phyloP scores from a whole-genome alignment of 2,888 invertebrate genomes.

The Prenolepis imparis region DNA sequence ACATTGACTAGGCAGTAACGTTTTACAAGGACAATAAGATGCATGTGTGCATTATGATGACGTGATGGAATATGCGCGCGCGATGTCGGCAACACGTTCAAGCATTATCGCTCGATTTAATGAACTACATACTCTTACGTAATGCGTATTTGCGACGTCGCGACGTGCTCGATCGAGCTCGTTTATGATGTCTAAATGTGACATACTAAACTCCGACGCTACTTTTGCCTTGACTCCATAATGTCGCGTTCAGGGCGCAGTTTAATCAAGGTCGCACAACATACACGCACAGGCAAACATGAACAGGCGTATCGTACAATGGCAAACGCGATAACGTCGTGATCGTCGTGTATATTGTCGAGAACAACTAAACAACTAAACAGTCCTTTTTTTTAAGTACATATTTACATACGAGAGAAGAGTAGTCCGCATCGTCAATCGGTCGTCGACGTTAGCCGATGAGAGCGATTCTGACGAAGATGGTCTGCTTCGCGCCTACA shows the following conservation, averaged over 20 bases:
- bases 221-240: background rate
- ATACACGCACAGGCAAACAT: background rate
- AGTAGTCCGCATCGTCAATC: slow-evolving; percentile 56
- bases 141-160: slow-evolving; percentile 55
- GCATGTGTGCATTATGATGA: slow-evolving; percentile 61
- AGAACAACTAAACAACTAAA: slow-evolving; percentile 81
- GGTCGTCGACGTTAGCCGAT: slow-evolving; percentile 36
- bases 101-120: slow-evolving; percentile 70
- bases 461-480: slow-evolving; percentile 8
- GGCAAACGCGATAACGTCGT: slow-evolving; percentile 67
- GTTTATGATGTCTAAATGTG: slow-evolving; percentile 18
- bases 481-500: slow-evolving; percentile 10
- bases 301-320: slow-evolving; percentile 65
- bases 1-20: slow-evolving; percentile 77
- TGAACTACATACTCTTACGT: slow-evolving; percentile 68
- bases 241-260: slow-evolving; percentile 4
- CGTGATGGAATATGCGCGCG: slow-evolving; percentile 57
- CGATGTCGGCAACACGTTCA: slow-evolving; percentile 72
- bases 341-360: slow-evolving; percentile 79
- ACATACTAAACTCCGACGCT: slow-evolving; percentile 18
- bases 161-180: background rate
- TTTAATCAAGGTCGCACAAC: slow-evolving; percentile 49
- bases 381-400: slow-evolving; percentile 75
- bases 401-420: slow-evolving; percentile 79
- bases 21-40: slow-evolving; percentile 75